phyloP scores from a whole-genome alignment of 2,888 invertebrate species.

The Drosophila emarginata region DNA sequence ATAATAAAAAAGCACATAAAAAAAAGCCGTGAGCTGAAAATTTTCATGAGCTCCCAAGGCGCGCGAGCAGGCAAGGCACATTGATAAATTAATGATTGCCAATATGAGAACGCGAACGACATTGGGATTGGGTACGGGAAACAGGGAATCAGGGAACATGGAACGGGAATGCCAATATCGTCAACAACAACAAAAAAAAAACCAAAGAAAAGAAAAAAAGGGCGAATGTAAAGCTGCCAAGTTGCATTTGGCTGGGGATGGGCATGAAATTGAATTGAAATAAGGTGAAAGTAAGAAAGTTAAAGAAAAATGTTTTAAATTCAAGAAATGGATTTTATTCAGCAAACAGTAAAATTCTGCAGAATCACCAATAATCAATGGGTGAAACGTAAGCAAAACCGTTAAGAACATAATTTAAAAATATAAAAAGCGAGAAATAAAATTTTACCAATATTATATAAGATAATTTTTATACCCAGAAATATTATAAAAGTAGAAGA shows the following conservation, averaged over 20 bases:
- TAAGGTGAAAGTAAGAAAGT: conserved; percentile 24
- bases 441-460: background rate
- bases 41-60: conserved; percentile 71
- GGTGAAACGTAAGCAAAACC: too few relatives aligned
- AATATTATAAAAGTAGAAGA: background rate
- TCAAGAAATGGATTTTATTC: background rate
- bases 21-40: conserved; percentile 70
- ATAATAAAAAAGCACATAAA: conserved; percentile 75
- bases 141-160: too few relatives aligned
- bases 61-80: conserved; percentile 49
- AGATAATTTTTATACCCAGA: background rate
- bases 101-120: conserved; percentile 36
- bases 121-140: background rate
- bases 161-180: conserved; percentile 32
- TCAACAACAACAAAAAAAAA: conserved; percentile 33
- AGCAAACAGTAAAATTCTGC: background rate
- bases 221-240: conserved; percentile 42
- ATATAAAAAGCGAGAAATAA: too few relatives aligned
- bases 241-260: conserved; percentile 33
- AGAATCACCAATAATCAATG: background rate
- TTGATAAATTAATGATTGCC: conserved; percentile 78
- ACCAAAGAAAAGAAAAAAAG: conserved; percentile 28
- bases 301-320: conserved; percentile 7
- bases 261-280: conserved; percentile 63
- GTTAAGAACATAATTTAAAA: background rate